Conservation (phyloP, 2,113 vertebrate species). For the Andinoacara biseriatus region DNA sequence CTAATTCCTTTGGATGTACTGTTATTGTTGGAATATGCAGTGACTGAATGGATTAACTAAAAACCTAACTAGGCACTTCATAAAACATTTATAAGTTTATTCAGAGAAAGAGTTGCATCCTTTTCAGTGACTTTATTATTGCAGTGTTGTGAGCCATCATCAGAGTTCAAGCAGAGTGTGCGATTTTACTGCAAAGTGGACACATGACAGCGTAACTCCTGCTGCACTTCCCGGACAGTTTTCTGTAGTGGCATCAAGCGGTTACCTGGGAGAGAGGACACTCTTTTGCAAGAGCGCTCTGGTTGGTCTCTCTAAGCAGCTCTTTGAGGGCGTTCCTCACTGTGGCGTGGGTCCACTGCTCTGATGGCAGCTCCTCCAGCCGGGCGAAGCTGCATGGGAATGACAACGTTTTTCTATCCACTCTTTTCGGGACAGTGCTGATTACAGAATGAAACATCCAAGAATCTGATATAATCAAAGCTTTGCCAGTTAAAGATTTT, state of each 20-base stretch:
- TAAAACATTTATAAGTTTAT: neutral
- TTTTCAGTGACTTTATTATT: neutral
- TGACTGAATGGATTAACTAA: neutral
- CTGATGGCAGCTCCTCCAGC: conserved; percentile 91
- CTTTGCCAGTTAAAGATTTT: no score
- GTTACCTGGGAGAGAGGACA: conserved; percentile 94
- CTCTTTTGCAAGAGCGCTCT: conserved; percentile 93
- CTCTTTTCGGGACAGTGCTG: neutral
- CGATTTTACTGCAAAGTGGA: neutral
- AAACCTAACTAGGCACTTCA: neutral
- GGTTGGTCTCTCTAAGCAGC: conserved; percentile 93
- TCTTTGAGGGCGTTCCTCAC: conserved; percentile 94
- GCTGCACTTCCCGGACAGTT: neutral
- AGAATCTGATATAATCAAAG: neutral
- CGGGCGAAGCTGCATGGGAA: conserved; percentile 84
- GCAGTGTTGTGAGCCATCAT: no score
- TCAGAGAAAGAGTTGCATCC: neutral
- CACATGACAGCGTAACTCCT: neutral
- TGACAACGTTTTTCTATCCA: neutral
- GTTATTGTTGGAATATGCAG: neutral
- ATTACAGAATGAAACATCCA: neutral
- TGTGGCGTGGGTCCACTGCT: conserved; percentile 94
- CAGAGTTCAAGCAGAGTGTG: neutral
- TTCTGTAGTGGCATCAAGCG: neutral
- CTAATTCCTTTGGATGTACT: neutral